These are phyloP conservation scores for Morelia viridis DNA, from an alignment of 2,797 vertebrate genomes.

Conservation along the genomic window DNA sequence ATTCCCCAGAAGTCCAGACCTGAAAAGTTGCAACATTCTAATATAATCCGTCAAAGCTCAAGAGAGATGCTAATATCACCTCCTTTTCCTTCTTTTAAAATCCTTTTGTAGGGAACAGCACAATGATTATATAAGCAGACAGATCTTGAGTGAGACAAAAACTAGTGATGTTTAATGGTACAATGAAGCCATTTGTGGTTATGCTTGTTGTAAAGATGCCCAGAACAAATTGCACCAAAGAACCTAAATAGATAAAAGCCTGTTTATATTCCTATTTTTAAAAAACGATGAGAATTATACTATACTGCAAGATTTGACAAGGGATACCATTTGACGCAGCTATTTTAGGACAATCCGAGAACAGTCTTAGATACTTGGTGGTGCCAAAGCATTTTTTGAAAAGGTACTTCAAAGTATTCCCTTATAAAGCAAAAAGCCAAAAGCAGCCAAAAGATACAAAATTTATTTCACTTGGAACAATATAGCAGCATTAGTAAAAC, in stretches of 20 bases:
- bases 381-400: too few species aligned
- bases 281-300: neutral
- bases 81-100: neutral
- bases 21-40: neutral
- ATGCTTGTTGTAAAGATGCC: neutral
- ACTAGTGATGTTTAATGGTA: neutral
- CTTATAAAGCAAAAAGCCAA: neutral
- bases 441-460: neutral
- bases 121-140: neutral
- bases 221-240: neutral
- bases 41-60: neutral
- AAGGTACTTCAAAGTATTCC: neutral
- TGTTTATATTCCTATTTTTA: neutral
- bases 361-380: neutral
- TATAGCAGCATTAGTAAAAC: neutral
- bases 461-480: neutral
- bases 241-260: neutral
- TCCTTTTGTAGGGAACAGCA: slow-evolving; percentile 3
- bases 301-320: neutral
- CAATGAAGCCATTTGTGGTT: neutral
- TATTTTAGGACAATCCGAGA: slow-evolving; percentile 4
- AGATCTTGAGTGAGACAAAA: neutral
- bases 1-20: neutral
- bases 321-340: neutral
- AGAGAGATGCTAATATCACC: neutral